Conservation (phyloP, 92 coral and sea anemone species). For the Palythoa caribaeorum region DNA sequence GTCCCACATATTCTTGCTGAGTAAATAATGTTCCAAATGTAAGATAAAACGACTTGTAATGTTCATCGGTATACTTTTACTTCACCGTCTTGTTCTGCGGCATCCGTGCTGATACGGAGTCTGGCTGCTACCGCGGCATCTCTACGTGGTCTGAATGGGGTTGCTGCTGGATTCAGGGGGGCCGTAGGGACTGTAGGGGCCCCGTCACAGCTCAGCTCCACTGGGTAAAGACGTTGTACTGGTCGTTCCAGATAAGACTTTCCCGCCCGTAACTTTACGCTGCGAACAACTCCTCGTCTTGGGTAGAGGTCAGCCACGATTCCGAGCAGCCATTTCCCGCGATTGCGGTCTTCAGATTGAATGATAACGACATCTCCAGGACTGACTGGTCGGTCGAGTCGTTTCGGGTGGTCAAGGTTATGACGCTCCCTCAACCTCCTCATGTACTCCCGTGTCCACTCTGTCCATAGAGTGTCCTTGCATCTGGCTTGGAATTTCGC, state of each 20-base stretch:
- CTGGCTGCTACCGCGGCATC: conserved; percentile 19
- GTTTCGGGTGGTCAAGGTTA: background rate
- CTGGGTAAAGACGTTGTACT: conserved; percentile 4
- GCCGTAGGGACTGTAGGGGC: background rate
- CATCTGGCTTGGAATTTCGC: background rate
- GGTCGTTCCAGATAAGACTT: conserved; percentile 2
- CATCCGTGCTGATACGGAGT: conserved; percentile 1
- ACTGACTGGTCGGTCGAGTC: background rate
- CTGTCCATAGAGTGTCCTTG: background rate
- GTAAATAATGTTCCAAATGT: no score
- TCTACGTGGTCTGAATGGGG: conserved; percentile 4
- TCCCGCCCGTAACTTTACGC: conserved; percentile 21
- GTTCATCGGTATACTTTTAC: background rate
- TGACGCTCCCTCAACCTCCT: background rate
- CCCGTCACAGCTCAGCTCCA: conserved; percentile 27
- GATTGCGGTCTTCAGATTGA: background rate
- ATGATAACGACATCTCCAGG: conserved; percentile 7
- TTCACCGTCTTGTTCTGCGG: conserved; percentile 3
- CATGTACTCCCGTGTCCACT: background rate
- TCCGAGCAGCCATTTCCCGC: conserved; percentile 21
- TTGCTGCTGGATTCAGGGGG: conserved; percentile 19
- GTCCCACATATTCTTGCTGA: no score
- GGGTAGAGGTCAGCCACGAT: conserved; percentile 1
- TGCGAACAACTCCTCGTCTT: conserved; percentile 12
- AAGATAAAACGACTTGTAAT: no score